Evolutionary conservation across 30 jellyfish, hydroid and myxozoan species (phyloP).

Genomic region (Cassiopea andromeda): DNA sequence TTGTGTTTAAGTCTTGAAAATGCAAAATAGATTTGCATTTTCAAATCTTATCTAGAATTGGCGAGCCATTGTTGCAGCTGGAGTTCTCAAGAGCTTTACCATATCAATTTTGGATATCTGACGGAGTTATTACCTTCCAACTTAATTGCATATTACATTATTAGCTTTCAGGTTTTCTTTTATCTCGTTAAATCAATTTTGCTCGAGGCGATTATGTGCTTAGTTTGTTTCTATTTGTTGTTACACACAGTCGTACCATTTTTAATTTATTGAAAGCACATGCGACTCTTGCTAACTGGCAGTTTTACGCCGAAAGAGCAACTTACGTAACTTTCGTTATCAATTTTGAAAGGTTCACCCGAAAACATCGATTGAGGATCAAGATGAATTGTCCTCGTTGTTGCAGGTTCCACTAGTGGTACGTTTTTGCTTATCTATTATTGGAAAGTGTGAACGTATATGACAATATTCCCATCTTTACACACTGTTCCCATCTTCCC

Average conservation of each 20-base stretch:
- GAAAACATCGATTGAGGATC: constrained; percentile 95
- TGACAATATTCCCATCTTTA: too few relatives aligned
- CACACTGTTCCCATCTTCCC: too few relatives aligned
- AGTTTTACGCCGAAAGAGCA: background rate
- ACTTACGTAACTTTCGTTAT: background rate
- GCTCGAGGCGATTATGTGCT: too few relatives aligned
- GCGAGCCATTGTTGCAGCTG: background rate
- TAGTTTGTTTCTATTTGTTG: background rate
- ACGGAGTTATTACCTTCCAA: background rate
- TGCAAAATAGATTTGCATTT: too few relatives aligned
- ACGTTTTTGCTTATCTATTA: background rate
- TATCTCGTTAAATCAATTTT: background rate
- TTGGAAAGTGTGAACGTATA: too few relatives aligned
- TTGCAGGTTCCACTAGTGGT: constrained; percentile 97
- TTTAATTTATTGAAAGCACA: background rate
- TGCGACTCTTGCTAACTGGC: background rate
- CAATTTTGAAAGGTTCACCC: constrained; percentile 88
- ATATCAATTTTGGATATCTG: background rate
- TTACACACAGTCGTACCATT: background rate
- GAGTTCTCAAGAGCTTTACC: background rate
- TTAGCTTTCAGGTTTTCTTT: background rate
- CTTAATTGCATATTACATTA: background rate
- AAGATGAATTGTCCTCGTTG: constrained; percentile 94
- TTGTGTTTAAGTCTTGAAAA: too few relatives aligned
- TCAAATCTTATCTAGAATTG: too few relatives aligned